Evolutionary conservation across 2,113 vertebrate species (phyloP).

Genomic region (Solenodon paradoxus): DNA sequence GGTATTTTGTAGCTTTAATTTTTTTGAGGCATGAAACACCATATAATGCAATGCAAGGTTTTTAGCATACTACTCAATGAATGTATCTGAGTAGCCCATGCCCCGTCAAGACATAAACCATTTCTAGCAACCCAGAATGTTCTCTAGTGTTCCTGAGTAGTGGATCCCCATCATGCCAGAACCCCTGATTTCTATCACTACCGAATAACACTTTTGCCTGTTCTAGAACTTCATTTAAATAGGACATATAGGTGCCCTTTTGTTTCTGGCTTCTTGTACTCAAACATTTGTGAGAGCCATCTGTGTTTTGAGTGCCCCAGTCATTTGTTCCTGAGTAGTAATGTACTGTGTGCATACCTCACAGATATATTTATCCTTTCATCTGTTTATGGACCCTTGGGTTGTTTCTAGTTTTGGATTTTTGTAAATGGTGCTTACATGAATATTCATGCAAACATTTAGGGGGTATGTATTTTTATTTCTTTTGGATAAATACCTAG

Average conservation of each 20-base stretch:
- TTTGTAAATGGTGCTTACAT: not conserved
- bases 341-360: not conserved
- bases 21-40: not conserved
- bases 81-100: not conserved
- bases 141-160: not conserved
- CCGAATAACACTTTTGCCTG: not conserved
- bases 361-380: not conserved
- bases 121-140: not conserved
- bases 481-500: not conserved
- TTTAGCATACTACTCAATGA: not conserved
- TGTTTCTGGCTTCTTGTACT: not conserved
- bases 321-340: not conserved
- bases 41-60: not conserved
- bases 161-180: not conserved
- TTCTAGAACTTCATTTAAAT: not conserved
- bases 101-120: not conserved
- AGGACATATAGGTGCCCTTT: not conserved
- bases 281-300: not conserved
- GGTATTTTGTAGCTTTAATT: not conserved
- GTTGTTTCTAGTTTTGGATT: not conserved
- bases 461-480: not conserved
- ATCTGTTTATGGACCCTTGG: not conserved
- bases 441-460: not conserved
- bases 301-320: not conserved
- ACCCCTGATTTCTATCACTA: not conserved